Evolutionary conservation across 2,113 vertebrate genomes (phyloP), one percentile per base, ranked within the genome.

Genomic region (Nannobrachium achirus): DNA sequence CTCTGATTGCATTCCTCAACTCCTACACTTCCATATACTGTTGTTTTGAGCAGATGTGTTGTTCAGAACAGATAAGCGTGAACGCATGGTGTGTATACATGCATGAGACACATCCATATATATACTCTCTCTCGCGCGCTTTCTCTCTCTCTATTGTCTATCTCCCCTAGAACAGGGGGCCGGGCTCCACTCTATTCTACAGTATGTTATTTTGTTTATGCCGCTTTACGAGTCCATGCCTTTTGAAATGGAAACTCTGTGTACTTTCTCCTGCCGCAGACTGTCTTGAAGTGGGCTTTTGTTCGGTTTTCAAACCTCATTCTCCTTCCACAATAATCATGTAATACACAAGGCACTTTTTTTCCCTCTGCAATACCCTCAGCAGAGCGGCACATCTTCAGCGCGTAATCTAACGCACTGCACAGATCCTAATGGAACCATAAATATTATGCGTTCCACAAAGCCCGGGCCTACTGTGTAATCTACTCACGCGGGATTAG

Each of bases 1-100:
- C 88, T 90, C 85, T 91, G 89, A 91, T 91, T 91, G 87, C 83
- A 78, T 89, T 89, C 85, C 84, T 84, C 83, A 84, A 89, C 82
- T 72, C 76, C 57, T 50, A 69, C 67, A 55, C 80, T 90, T 88
- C 91, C 83, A 80, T 79, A 88, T 79, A 82, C 76, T 65, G 72
- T 83, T 87, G 82, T 91, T 91, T 80, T 85, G 87, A 91, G 86
- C 88, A 89, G 88, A 84, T 89, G 88, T 90, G 86, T 84, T 74
- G 81, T 88, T 89, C 51, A 69, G 55, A 81, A 73, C 76, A 76
- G 90, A 92, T 91, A 92, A 91, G 88, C 87, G 81, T 42, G 72
- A 84, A 71, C 75, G 84, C 61, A 57, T 71, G 74, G 83, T 78
- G 67, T 76, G 76, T 89, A 4, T 33, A 82, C 83, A 81, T 75